phyloP scores from a whole-genome alignment of 2,113 vertebrate species.

The Nestor notabilis region DNA sequence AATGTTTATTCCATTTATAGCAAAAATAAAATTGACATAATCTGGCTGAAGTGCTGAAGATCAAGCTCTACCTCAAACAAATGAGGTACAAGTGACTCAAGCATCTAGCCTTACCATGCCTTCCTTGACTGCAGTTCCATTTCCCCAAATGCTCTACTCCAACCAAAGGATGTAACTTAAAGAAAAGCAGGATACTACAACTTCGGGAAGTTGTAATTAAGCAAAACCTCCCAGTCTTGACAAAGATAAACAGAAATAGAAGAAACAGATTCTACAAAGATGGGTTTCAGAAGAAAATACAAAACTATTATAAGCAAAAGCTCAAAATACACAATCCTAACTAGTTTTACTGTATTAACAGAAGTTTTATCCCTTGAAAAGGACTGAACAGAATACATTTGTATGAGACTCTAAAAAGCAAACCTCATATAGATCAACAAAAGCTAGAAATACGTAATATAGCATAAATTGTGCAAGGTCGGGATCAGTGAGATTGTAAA shows the following conservation, averaged over 20 bases:
- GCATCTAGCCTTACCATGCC: slow-evolving; percentile 50
- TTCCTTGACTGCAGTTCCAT: slow-evolving; percentile 16
- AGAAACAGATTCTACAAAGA: slow-evolving; percentile 5
- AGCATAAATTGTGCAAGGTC: neutral
- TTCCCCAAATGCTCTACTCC: slow-evolving; percentile 39
- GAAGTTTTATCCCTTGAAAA: neutral
- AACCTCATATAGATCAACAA: neutral
- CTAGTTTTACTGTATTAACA: neutral
- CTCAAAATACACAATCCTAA: neutral
- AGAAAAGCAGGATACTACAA: slow-evolving; percentile 38
- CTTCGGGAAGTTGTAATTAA: neutral
- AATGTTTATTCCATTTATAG: neutral
- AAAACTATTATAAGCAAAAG: neutral
- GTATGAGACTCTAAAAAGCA: neutral
- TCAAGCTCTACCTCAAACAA: neutral
- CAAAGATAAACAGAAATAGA: neutral
- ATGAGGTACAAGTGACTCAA: neutral
- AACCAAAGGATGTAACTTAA: slow-evolving; percentile 35
- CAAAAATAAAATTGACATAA: neutral
- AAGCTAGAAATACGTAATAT: neutral
- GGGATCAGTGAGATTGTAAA: neutral
- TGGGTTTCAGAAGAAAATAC: neutral
- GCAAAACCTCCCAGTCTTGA: neutral
- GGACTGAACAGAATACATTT: neutral
- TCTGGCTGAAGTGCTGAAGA: neutral